A percentile compares a stretch with the other conserved stretches of the same genome.
Evolutionary conservation across 1,140 invertebrate genomes (phyloP).

Genomic region (Acromyrmex heyeri): DNA sequence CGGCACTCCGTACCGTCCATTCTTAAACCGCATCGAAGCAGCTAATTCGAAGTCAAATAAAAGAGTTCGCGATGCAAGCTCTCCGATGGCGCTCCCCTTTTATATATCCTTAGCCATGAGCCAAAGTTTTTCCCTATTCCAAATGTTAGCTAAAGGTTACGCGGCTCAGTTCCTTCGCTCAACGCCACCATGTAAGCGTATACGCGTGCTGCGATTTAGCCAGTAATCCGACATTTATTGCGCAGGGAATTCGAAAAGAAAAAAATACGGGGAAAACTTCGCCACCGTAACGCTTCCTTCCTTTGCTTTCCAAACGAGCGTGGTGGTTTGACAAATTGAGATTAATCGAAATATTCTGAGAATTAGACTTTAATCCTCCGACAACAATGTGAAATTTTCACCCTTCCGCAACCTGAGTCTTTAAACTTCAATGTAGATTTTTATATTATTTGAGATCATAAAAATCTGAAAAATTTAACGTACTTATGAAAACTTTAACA

Average conservation of each 20-base stretch:
- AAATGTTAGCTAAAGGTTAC: constrained; percentile 65
- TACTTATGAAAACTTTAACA: too few species aligned
- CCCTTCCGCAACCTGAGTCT: too few species aligned
- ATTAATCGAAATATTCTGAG: not conserved
- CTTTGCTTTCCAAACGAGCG: constrained; percentile 15
- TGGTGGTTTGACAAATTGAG: not conserved
- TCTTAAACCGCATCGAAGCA: constrained; percentile 78
- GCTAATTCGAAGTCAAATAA: constrained; percentile 82
- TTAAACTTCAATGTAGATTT: too few species aligned
- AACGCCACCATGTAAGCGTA: constrained; percentile 7
- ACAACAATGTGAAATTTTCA: too few species aligned
- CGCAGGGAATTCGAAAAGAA: constrained; percentile 29
- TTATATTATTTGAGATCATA: too few species aligned
- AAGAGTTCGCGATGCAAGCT: constrained; percentile 68
- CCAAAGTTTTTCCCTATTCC: constrained; percentile 54
- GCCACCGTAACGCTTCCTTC: constrained; percentile 19
- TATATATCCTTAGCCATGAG: constrained; percentile 32
- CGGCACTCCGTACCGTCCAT: constrained; percentile 71
- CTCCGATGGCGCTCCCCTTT: not conserved
- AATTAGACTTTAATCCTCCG: not conserved
- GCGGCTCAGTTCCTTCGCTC: constrained; percentile 41
- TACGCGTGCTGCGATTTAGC: constrained; percentile 35
- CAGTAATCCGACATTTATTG: constrained; percentile 59
- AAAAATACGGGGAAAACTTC: not conserved
- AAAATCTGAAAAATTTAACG: too few species aligned